Conservation (phyloP, 2,113 vertebrate genomes). For the Fregata magnificens region DNA sequence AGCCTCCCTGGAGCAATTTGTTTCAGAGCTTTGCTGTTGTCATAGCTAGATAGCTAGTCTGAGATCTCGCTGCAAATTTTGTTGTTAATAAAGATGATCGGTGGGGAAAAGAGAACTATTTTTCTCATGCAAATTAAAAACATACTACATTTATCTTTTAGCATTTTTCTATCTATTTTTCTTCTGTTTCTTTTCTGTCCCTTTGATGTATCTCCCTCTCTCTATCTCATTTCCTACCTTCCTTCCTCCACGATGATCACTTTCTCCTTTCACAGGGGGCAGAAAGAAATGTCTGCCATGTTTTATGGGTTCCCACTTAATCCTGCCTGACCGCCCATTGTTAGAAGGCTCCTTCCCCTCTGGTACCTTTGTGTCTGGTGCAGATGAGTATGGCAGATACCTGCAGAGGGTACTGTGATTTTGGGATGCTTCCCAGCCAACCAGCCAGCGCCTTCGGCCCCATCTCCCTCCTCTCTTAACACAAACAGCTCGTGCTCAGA, state of each 20-base stretch:
- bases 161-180: neutral
- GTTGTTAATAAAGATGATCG: slow-evolving; percentile 48
- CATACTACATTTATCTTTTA: slow-evolving; percentile 5
- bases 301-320: neutral
- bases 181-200: neutral
- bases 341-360: neutral
- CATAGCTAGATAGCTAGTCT: slow-evolving; percentile 21
- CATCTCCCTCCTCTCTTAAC: neutral
- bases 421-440: neutral
- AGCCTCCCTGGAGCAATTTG: neutral
- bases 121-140: slow-evolving; percentile 42
- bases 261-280: neutral
- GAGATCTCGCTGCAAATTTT: neutral
- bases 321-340: neutral
- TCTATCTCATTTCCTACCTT: neutral
- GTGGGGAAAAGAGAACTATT: slow-evolving; percentile 12
- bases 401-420: neutral
- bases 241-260: neutral
- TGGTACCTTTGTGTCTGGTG: neutral
- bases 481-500: neutral
- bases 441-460: neutral
- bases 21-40: slow-evolving; percentile 28
- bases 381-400: neutral
- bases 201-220: neutral
- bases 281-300: neutral